A percentile compares a stretch with the other conserved stretches of the same genome.
Evolutionary conservation across 1,140 invertebrate genomes (phyloP).

Genomic region (Brachionus rotundiformis): DNA sequence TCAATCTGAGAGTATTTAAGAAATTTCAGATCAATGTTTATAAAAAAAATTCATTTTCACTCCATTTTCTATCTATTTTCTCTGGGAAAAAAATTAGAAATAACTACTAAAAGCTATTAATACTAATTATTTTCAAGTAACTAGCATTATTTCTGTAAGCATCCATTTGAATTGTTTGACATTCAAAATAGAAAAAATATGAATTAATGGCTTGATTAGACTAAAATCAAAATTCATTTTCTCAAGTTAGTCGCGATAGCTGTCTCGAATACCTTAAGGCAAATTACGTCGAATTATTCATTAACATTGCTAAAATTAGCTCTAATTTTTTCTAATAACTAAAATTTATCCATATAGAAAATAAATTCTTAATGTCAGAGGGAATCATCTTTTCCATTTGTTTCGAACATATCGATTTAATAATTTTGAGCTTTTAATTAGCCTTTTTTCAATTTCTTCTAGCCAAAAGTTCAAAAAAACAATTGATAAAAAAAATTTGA

Average conservation of each 20-base stretch:
- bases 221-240: not conserved
- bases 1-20: not conserved
- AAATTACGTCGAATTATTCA: not conserved
- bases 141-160: constrained; percentile 8
- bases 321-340: too few relatives aligned
- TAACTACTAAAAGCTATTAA: constrained; percentile 17
- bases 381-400: not conserved
- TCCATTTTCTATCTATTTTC: not conserved
- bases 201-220: not conserved
- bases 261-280: not conserved
- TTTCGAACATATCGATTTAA: not conserved
- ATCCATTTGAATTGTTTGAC: constrained; percentile 19
- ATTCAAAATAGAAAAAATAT: not conserved
- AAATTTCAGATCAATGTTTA: not conserved
- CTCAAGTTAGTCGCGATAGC: not conserved
- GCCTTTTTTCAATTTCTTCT: too few relatives aligned
- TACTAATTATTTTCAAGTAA: constrained; percentile 32
- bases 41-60: not conserved
- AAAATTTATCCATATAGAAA: too few relatives aligned
- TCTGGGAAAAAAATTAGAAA: not conserved
- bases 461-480: too few relatives aligned
- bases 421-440: too few relatives aligned
- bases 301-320: not conserved
- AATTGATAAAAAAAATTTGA: not conserved
- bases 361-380: not conserved